Evolutionary conservation across 1,140 invertebrate genomes (phyloP), one percentile per base, ranked within the genome.

Genomic region (Drosophila malerkotliana): DNA sequence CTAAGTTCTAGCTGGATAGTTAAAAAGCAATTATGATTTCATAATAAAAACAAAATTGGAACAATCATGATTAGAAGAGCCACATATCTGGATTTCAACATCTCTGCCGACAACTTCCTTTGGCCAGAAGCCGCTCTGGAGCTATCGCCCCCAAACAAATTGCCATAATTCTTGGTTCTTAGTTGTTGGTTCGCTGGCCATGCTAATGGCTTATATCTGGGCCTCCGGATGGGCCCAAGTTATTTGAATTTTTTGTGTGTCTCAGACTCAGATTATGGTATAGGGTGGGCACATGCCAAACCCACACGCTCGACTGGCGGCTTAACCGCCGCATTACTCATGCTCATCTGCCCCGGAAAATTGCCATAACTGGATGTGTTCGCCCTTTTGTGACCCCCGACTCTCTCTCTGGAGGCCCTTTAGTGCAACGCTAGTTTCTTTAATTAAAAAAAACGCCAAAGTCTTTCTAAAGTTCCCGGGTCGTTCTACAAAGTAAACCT

Each of bases 401-500:
- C 21, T 12, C 30, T 8, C 21, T 8, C 21, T 68, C 59, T 67
- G 49, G 21, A 60, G 54, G 4, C 54, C 34, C 41, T 76, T 76
- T 76, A 49, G 14, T 76, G 61, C 72, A 73, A 57, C 72, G 61
- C 49, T 76, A 60, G 72, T 67, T 76, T 75, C 69, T 74, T 75
- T 85, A 87, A 85, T 85, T 85, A 77, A 84, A 84, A 39, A 77
- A 77, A 72, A 45, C 61, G 66, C 61, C 24, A 87, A 87, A 87
- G 64, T 87, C 54, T 75, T 58, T 54, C 30, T 26, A 28, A 73
- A 74, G 72, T 87, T 85, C 61, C 64, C 28, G 64, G 62, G 45
- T 64, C 67, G 45, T 64, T 63, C 69, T 45, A 57, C 24, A 54
- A 77, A 60, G 41, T 21, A 41, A 64, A 73, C 24, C 68, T 47